Conservation (phyloP, 2,113 vertebrate genomes). For the Callipepla californica region DNA sequence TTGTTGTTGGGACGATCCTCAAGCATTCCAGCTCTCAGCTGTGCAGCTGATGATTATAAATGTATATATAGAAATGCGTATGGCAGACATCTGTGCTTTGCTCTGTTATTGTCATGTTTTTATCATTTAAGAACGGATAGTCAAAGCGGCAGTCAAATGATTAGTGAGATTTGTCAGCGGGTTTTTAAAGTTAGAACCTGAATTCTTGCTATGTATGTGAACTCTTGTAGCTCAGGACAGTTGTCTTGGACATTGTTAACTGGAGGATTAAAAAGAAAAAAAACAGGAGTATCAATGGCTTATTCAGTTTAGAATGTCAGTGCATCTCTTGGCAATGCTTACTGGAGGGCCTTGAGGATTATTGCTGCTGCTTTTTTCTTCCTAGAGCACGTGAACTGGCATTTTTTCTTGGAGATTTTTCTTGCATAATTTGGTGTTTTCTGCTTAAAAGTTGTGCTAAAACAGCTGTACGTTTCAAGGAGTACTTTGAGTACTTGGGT, state of each 20-base stretch:
- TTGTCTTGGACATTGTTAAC: not conserved
- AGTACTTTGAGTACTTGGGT: not conserved
- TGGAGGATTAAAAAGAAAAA: not conserved
- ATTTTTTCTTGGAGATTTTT: not conserved
- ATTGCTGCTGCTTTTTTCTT: not conserved
- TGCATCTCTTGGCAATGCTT: slow-evolving; percentile 31
- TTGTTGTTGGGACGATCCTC: not conserved
- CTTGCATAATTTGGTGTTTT: not conserved
- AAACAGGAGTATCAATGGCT: not conserved
- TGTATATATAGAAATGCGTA: not conserved
- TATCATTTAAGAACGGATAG: not conserved
- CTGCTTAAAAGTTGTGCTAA: not conserved
- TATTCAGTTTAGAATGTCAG: not conserved
- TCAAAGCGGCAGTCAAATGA: not conserved
- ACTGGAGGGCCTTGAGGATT: slow-evolving; percentile 1
- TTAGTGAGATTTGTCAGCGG: not conserved
- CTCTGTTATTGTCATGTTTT: not conserved
- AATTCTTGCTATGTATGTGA: not conserved
- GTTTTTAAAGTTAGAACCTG: not conserved
- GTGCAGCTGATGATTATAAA: not conserved
- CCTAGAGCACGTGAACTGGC: not conserved
- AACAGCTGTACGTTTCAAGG: not conserved
- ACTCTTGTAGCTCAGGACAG: not conserved
- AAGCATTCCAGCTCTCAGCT: not conserved
- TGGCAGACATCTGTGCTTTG: not conserved